These are phyloP conservation scores for Acromyrmex charruanus DNA, from an alignment of 1,140 invertebrate genomes.

Conservation along the genomic window DNA sequence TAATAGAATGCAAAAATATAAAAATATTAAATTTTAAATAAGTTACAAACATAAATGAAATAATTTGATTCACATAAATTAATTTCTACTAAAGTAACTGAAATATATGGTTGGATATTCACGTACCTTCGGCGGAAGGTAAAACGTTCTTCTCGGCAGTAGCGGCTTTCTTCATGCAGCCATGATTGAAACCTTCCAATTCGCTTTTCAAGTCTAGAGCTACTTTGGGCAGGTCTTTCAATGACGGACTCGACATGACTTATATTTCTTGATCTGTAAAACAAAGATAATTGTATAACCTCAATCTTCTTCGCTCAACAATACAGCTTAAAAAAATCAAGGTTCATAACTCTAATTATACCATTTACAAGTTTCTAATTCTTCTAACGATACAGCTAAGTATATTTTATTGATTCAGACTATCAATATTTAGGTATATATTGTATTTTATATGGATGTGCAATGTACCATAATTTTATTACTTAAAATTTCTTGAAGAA, in stretches of 20 bases:
- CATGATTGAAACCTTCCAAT: slow-evolving; percentile 94
- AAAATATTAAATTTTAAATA: not conserved
- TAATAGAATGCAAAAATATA: slow-evolving; percentile 15
- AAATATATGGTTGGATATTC: slow-evolving; percentile 1
- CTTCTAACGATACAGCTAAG: too few relatives aligned
- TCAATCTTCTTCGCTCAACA: not conserved
- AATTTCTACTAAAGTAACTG: not conserved
- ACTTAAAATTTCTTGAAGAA: not conserved
- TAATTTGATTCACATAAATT: not conserved
- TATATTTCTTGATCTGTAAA: slow-evolving; percentile 70
- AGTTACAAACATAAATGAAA: not conserved
- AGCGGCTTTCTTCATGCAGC: slow-evolving; percentile 93
- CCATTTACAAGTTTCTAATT: not conserved
- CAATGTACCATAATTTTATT: slow-evolving; percentile 20
- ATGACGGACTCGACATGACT: slow-evolving; percentile 90
- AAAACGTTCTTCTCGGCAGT: slow-evolving; percentile 95
- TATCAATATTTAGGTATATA: not conserved
- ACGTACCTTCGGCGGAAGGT: slow-evolving; percentile 94
- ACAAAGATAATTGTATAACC: slow-evolving; percentile 9
- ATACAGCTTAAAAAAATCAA: not conserved
- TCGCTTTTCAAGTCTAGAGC: slow-evolving; percentile 95
- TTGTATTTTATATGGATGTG: not conserved
- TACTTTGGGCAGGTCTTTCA: slow-evolving; percentile 96
- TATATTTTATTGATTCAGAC: not conserved
- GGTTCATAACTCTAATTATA: not conserved